These are phyloP conservation scores for Pollenia griseotomentosa DNA, from an alignment of 2,888 invertebrate genomes.

Conservation along the genomic window DNA sequence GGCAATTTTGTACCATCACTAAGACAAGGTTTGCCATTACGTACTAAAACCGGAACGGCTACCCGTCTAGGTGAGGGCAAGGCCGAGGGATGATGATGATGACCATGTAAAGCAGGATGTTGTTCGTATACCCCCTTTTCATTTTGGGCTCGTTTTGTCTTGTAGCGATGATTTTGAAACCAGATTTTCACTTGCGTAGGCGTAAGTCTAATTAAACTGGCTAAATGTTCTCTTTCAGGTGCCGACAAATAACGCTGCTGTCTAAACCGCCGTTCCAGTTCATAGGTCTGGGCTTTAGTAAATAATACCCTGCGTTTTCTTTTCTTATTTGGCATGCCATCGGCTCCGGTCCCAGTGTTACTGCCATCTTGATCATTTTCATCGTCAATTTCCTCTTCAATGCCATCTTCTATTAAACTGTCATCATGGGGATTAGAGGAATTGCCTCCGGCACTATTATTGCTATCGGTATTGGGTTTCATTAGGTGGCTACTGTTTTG, in stretches of 20 bases:
- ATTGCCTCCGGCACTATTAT: constrained; percentile 75
- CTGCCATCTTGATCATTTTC: constrained; percentile 82
- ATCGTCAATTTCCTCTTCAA: constrained; percentile 86
- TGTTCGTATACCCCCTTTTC: constrained; percentile 93
- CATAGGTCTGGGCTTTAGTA: constrained; percentile 98
- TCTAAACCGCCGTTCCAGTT: constrained; percentile 96
- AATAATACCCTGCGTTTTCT: constrained; percentile 98
- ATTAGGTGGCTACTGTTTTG: constrained; percentile 53
- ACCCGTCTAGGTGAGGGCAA: constrained; percentile 94
- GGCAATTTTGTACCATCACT: constrained; percentile 85
- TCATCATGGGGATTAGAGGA: constrained; percentile 81
- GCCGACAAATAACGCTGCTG: constrained; percentile 98
- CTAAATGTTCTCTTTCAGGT: constrained; percentile 98
- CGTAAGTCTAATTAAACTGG: constrained; percentile 96
- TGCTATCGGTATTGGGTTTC: constrained; percentile 70
- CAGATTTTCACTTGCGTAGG: constrained; percentile 99
- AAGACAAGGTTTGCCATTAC: constrained; percentile 96
- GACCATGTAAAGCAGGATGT: constrained; percentile 79
- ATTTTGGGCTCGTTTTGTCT: constrained; percentile 98
- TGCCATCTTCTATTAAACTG: constrained; percentile 82
- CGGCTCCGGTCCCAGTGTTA: constrained; percentile 81
- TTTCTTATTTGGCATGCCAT: constrained; percentile 89
- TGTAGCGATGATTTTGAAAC: constrained; percentile 99
- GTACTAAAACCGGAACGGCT: constrained; percentile 96
- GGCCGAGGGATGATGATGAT: constrained; percentile 84